Evolutionary conservation across 1,140 invertebrate species (phyloP), one percentile per base, ranked within the genome.

Genomic region (Pseudomyrmex concolor): DNA sequence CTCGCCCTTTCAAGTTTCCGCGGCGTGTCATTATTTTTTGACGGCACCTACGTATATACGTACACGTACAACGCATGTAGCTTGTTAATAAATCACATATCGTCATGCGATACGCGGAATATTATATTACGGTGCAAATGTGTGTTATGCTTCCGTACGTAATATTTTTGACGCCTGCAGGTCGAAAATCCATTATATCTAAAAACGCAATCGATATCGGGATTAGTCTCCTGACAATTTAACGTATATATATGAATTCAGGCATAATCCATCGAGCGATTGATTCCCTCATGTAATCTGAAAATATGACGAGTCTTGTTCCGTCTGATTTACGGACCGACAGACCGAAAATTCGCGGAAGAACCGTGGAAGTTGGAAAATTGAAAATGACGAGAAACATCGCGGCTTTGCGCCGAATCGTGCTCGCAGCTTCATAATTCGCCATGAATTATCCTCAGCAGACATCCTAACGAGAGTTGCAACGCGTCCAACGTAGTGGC

Each of bases 391-490:
- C 66, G 76, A 80, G 76, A 59, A 80, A 80, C 76, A 80, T 80
- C 66, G 66, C 76, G 76, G 66, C 76, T 70, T 66, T 82, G 83
- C 84, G 86, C 80, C 85, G 68, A 77, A 71, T 76, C 85, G 51
- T 81, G 73, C 68, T 87, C 85, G 70, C 77, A 87, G 86, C 82
- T 80, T 72, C 57, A 77, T 87, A 74, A 72, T 83, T 71, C 57
- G 86, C 84, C 72, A 72, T 63, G 80, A 88, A 89, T 88, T 86
- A 88, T 84, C 85, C 86, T 87, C 83, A 83, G 76, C 73, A 71
- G 63, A 86, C 76, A 64, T 87, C 85, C 86, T 84, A 88, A 88
- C 72, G 67, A 82, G 86, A 85, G 81, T 76, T 67, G 62, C 76
- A 84, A 70, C 68, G 83, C 85, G 45, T 83, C 83, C 73, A 84